These are phyloP conservation scores for Pyrocoelia pectoralis DNA, from an alignment of 2,888 invertebrate species.

Conservation along the genomic window DNA sequence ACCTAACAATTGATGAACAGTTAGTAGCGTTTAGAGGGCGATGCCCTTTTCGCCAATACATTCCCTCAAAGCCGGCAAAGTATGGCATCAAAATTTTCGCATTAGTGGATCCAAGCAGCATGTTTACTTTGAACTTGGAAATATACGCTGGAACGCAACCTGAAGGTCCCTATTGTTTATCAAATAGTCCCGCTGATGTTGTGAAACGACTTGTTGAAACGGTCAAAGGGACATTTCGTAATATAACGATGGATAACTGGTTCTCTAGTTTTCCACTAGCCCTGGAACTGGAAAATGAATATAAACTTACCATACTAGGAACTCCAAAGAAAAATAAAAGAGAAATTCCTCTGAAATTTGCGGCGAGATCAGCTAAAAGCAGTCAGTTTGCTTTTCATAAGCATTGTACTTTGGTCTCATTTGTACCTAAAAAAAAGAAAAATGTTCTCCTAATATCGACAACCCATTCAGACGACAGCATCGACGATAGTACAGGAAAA, in stretches of 20 bases:
- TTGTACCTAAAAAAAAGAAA: background rate
- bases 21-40: conserved; percentile 20
- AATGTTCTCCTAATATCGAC: background rate
- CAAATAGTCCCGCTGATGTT: conserved; percentile 21
- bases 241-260: conserved; percentile 41
- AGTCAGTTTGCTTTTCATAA: background rate
- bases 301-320: conserved; percentile 23
- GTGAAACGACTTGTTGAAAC: conserved; percentile 21
- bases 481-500: conserved; percentile 21
- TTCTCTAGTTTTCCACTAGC: conserved; percentile 24
- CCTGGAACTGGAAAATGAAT: background rate
- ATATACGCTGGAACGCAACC: conserved; percentile 39
- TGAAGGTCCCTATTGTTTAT: conserved; percentile 25
- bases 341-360: conserved; percentile 14
- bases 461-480: conserved; percentile 9
- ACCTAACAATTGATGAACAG: conserved; percentile 37
- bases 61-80: conserved; percentile 25
- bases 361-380: too few species aligned
- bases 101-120: background rate
- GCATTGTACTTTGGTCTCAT: background rate
- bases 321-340: conserved; percentile 13
- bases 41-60: background rate
- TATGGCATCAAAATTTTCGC: conserved; percentile 34
- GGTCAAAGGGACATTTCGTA: conserved; percentile 31
- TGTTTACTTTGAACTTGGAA: conserved; percentile 8